Percentiles rank a stretch among this genome's conserved stretches.
Conservation (phyloP, 2,888 invertebrate species). For the Julus scandinavius region DNA sequence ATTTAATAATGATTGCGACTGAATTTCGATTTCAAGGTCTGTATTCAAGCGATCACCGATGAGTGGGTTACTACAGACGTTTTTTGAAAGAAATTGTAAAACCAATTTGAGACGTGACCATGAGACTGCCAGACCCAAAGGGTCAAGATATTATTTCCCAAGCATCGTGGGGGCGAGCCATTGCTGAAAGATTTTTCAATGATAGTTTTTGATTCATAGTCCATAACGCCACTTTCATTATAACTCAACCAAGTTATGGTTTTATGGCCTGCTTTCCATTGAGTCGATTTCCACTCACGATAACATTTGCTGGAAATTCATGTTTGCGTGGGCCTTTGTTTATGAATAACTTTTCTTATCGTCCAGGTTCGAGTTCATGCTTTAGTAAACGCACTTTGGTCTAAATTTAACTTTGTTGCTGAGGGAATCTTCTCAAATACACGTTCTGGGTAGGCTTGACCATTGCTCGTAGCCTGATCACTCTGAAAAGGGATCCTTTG, state of each 20-base stretch:
- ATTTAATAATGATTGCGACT: background rate
- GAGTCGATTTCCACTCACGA: background rate
- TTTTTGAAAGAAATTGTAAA: too few relatives aligned
- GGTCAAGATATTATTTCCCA: background rate
- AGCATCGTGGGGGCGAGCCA: background rate
- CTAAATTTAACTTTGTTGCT: background rate
- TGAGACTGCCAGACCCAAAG: background rate
- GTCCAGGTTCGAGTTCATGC: constrained; percentile 22
- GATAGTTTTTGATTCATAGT: background rate
- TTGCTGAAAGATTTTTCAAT: background rate
- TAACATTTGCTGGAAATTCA: background rate
- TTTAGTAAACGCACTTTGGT: background rate
- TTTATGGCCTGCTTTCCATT: background rate
- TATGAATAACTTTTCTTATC: constrained; percentile 33
- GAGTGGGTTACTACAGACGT: background rate
- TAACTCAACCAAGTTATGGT: background rate
- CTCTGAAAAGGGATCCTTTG: too few relatives aligned
- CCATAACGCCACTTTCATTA: too few relatives aligned
- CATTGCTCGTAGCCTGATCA: too few relatives aligned
- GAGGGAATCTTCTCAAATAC: too few relatives aligned
- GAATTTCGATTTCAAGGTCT: background rate
- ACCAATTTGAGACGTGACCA: background rate
- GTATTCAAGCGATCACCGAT: background rate
- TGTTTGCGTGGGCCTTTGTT: constrained; percentile 25
- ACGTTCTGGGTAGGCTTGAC: too few relatives aligned